phyloP scores from a whole-genome alignment of 2,797 vertebrate genomes.

The Perodicticus potto region DNA sequence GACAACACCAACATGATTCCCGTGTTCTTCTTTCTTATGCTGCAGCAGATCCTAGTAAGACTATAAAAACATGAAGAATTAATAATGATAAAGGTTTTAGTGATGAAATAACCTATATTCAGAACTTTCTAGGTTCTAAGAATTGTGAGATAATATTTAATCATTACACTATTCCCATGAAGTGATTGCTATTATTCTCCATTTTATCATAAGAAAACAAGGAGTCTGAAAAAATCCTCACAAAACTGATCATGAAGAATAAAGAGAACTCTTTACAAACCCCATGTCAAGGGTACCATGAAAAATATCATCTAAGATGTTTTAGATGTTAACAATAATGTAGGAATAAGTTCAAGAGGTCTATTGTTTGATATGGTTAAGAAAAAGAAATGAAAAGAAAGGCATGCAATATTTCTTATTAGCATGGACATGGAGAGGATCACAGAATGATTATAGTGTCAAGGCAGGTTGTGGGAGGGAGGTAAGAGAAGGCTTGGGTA shows the following conservation, averaged over 20 bases:
- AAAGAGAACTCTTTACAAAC: neutral
- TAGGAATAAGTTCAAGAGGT: neutral
- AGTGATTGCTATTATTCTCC: neutral
- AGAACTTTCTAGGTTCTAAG: neutral
- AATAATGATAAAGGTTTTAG: neutral
- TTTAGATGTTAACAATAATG: neutral
- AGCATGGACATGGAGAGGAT: no score
- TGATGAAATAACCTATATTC: neutral
- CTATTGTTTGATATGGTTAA: neutral
- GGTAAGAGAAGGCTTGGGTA: no score
- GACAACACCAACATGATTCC: neutral
- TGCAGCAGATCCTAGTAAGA: neutral
- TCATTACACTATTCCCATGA: neutral
- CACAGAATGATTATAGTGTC: no score
- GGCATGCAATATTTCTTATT: no score
- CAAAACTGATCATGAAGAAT: neutral
- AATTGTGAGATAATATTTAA: neutral
- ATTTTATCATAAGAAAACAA: neutral
- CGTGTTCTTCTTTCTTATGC: neutral
- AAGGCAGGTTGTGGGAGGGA: no score
- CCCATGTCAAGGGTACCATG: neutral
- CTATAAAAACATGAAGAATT: neutral
- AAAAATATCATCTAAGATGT: neutral
- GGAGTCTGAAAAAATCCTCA: neutral
- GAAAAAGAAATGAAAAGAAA: neutral